A percentile compares a stretch with the other conserved stretches of the same genome.
Evolutionary conservation across 2,113 vertebrate species (phyloP).

Genomic region (Apistogramma diplotaenia): DNA sequence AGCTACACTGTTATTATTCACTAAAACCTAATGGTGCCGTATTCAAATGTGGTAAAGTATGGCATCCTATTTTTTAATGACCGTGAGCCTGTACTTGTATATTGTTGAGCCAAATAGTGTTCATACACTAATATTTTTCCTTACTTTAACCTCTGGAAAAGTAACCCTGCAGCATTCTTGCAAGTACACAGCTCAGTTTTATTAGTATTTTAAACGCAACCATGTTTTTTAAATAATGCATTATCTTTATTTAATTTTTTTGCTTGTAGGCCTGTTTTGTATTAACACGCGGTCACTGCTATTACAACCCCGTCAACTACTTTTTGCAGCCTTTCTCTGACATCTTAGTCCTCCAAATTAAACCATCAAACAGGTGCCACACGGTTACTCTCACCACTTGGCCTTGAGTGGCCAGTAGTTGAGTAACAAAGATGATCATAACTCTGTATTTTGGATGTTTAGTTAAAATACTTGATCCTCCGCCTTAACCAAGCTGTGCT

Average conservation of each 20-base stretch:
- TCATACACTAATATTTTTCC: not conserved
- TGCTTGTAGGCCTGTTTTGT: slow-evolving; percentile 4
- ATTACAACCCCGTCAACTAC: not conserved
- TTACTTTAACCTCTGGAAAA: not conserved
- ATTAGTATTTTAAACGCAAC: slow-evolving; percentile 53
- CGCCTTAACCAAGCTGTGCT: slow-evolving; percentile 45
- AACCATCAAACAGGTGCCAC: slow-evolving; percentile 9
- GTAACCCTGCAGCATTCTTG: not conserved
- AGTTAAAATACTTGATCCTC: slow-evolving; percentile 8
- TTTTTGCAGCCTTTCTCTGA: not conserved
- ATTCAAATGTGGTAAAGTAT: not conserved
- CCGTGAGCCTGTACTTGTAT: slow-evolving; percentile 17
- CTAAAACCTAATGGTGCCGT: not conserved
- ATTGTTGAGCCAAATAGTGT: slow-evolving; percentile 8
- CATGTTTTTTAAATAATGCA: not conserved
- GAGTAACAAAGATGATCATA: not conserved
- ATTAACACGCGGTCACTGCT: not conserved
- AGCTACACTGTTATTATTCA: slow-evolving; percentile 47
- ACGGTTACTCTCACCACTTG: not conserved
- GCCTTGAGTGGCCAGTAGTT: not conserved
- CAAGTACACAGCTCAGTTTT: slow-evolving; percentile 28
- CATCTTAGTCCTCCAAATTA: not conserved
- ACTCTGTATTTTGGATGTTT: not conserved
- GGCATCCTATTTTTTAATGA: not conserved
- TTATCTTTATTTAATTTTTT: slow-evolving; percentile 35